Percentiles rank a stretch among this genome's conserved stretches.
Conservation (phyloP, 2,113 vertebrate genomes). For the Chaenogobius annularis region DNA sequence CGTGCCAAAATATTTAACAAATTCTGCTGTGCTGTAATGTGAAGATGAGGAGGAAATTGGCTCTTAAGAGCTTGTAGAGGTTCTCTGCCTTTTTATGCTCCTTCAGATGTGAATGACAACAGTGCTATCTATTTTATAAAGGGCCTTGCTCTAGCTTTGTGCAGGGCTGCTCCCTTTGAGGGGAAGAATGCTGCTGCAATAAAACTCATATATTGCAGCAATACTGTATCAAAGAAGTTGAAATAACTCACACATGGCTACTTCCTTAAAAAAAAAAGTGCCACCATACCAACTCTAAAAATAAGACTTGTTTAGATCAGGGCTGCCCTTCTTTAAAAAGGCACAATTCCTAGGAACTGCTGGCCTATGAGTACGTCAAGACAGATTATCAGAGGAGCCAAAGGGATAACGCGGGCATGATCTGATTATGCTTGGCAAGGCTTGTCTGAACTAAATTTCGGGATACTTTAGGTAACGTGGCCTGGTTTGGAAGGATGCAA, state of each 20-base stretch:
- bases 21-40: conserved; percentile 58
- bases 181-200: conserved; percentile 57
- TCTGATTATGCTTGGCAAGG: conserved; percentile 55
- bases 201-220: conserved; percentile 49
- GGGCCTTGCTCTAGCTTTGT: conserved; percentile 44
- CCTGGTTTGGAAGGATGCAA: conserved; percentile 24
- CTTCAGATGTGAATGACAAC: conserved; percentile 70
- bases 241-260: too few relatives aligned
- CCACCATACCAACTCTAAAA: background rate
- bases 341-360: conserved; percentile 24
- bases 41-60: conserved; percentile 68
- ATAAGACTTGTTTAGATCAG: background rate
- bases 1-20: conserved; percentile 49
- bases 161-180: conserved; percentile 48
- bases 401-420: conserved; percentile 54
- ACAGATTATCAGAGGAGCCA: conserved; percentile 43
- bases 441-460: conserved; percentile 51
- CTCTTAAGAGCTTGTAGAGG: conserved; percentile 66
- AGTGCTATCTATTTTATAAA: conserved; percentile 47
- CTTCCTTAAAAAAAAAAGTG: conserved; percentile 18
- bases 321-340: conserved; percentile 13
- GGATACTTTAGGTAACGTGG: conserved; percentile 42
- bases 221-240: conserved; percentile 16
- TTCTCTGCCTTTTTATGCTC: conserved; percentile 63
- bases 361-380: conserved; percentile 34